Conservation (phyloP, 2,888 invertebrate species). For the Psococerastis gibbosa region DNA sequence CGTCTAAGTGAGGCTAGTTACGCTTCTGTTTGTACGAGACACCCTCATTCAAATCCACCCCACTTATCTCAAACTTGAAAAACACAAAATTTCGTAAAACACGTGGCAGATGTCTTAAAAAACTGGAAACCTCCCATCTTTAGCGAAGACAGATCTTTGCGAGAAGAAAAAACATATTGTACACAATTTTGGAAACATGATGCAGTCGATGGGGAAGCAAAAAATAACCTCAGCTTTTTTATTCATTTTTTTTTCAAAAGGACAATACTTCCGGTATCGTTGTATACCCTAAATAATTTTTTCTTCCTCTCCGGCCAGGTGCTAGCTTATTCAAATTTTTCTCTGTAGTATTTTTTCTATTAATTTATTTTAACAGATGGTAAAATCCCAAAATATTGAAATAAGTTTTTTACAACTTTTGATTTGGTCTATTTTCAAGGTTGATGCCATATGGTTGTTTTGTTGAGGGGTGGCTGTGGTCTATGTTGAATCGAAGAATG, state of each 20-base stretch:
- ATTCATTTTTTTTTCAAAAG: background rate
- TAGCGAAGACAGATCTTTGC: background rate
- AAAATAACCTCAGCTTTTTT: background rate
- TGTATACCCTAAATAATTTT: background rate
- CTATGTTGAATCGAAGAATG: no score
- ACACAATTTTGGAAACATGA: background rate
- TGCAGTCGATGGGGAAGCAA: background rate
- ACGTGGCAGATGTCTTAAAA: background rate
- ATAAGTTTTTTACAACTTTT: background rate
- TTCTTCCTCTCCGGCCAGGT: background rate
- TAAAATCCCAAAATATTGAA: background rate
- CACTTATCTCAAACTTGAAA: no score
- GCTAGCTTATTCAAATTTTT: background rate
- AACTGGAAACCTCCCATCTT: background rate
- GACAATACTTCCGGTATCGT: background rate
- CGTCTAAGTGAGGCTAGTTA: no score
- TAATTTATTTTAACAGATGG: background rate
- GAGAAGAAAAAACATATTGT: background rate
- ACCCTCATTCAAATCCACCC: no score
- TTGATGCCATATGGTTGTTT: no score
- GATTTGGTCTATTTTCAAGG: background rate
- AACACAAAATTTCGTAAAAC: background rate
- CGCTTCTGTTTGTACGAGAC: no score
- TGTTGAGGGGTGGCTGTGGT: no score
- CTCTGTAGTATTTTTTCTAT: background rate